Evolutionary conservation across 2,113 vertebrate genomes (phyloP), one percentile per base, ranked within the genome.

Genomic region (Meriones unguiculatus): DNA sequence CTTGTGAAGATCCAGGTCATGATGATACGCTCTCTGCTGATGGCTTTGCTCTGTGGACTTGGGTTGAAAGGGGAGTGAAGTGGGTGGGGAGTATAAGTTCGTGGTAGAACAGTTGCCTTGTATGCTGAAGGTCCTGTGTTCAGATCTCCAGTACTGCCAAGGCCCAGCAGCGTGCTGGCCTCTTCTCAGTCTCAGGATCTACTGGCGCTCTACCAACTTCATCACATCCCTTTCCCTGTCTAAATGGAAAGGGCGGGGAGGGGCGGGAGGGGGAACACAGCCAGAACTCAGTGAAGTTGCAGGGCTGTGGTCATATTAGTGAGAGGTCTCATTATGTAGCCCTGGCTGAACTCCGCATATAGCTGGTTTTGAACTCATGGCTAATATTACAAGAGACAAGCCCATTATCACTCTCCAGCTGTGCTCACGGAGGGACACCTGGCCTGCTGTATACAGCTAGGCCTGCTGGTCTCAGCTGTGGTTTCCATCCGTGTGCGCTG

Each of bases 171-270:
- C 57, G 13, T 86, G n/a, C 88, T 52, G 7, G n/a, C 20, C 25
- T 54, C 90, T 76, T 91, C 76, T 95, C 57, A 13, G 2, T 62
- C 87, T 90, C 64, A 28, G 77, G 54, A 9, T 88, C 94, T 78
- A 52, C 82, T 94, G 75, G 87, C 87, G 89, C 69, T 72, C 67
- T 41, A 50, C 59, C 13, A 46, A 3, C 17, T 32, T 82, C 72
- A 57, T 62, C 46, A 22, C 5, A 18, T 46, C n/a, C 7, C 24
- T 90, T 92, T n/a, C 54, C 22, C 38, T 89, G 25, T 87, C 13
- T 64, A 18, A 5, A 6, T 46, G 73, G 80, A 73, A 77, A 54
- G 30, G 64, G 32, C 14, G 28, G 59, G 67, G 76, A 72, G 20
- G 46, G 46, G 41, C 4, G 41, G 41, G 46, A 0, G 46, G 46